Evolutionary conservation across 2,113 vertebrate genomes (phyloP).

Genomic region (Vombatus ursinus): DNA sequence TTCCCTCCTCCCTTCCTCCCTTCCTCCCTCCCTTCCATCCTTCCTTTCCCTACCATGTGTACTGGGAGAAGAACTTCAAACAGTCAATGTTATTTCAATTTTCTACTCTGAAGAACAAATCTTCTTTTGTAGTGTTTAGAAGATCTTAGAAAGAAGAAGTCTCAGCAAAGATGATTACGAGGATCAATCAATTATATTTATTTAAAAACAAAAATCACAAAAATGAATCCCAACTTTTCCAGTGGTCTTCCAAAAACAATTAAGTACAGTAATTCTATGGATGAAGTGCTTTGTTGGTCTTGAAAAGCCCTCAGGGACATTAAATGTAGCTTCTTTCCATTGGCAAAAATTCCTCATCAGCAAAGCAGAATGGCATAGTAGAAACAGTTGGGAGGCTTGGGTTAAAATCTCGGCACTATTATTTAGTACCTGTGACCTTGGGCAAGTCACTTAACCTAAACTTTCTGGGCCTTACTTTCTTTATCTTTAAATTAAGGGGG

Average conservation of each 20-base stretch:
- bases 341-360: background rate
- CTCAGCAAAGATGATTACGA: background rate
- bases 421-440: background rate
- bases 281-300: background rate
- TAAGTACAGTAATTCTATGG: background rate
- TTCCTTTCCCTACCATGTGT: background rate
- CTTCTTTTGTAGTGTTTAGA: background rate
- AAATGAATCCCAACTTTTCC: constrained; percentile 28
- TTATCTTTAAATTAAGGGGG: background rate
- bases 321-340: background rate
- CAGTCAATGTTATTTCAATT: background rate
- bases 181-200: background rate
- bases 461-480: background rate
- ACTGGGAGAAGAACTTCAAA: background rate
- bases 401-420: background rate
- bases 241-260: background rate
- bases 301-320: background rate
- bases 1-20: too few relatives aligned
- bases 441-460: background rate
- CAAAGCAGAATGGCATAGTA: background rate
- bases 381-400: background rate
- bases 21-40: too few relatives aligned
- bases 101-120: background rate
- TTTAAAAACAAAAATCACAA: background rate
- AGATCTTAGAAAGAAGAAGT: background rate